Conservation (phyloP, 2,888 invertebrate genomes). For the Galeruca laticollis region DNA sequence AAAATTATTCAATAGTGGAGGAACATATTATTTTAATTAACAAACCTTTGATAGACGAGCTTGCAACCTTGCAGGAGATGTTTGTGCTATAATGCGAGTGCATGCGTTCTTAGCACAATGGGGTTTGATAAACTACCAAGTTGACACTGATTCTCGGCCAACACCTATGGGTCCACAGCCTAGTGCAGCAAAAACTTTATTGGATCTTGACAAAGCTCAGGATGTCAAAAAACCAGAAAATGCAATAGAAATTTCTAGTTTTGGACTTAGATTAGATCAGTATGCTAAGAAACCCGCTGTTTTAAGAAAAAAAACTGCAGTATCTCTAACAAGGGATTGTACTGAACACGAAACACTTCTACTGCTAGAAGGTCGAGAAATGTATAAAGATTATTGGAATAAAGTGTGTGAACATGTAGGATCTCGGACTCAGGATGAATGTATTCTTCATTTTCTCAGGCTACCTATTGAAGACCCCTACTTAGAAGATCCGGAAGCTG, state of each 20-base stretch:
- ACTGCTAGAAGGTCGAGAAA: constrained; percentile 91
- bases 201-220: constrained; percentile 77
- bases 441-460: constrained; percentile 96
- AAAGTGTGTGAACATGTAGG: constrained; percentile 99
- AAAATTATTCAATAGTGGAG: too few relatives aligned
- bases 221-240: constrained; percentile 64
- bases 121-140: constrained; percentile 99
- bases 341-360: constrained; percentile 98
- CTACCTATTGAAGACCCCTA: constrained; percentile 99
- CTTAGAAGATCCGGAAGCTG: constrained; percentile 86
- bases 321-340: constrained; percentile 91
- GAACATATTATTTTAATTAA: too few relatives aligned
- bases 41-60: too few relatives aligned
- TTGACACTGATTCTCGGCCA: constrained; percentile 94
- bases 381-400: constrained; percentile 99
- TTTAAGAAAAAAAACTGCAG: constrained; percentile 80
- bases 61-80: constrained; percentile 99
- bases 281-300: constrained; percentile 85
- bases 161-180: constrained; percentile 98
- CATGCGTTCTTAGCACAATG: constrained; percentile 99
- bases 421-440: constrained; percentile 98
- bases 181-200: constrained; percentile 81
- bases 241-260: constrained; percentile 63
- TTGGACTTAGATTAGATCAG: constrained; percentile 91
- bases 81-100: constrained; percentile 98